phyloP scores from a whole-genome alignment of 2,797 vertebrate genomes.

The Gobio occitaniae region DNA sequence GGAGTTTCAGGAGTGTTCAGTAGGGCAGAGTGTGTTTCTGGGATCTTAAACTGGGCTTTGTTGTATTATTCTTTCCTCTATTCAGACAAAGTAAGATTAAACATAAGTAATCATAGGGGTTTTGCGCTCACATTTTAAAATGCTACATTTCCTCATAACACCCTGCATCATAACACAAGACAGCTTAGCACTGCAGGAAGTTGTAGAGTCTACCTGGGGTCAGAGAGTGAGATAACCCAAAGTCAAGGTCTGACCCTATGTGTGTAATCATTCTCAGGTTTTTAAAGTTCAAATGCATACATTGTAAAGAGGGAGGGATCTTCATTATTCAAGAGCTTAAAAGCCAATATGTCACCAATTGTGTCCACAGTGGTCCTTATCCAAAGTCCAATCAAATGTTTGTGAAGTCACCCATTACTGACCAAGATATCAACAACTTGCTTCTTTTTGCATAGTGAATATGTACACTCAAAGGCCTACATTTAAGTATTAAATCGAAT shows the following conservation, averaged over 20 bases:
- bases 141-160: not conserved
- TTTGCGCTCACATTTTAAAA: constrained; percentile 4
- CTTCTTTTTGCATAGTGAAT: not conserved
- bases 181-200: not conserved
- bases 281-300: constrained; percentile 40
- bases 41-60: constrained; percentile 19
- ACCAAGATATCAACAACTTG: not conserved
- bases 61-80: constrained; percentile 23
- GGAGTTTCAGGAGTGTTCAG: constrained; percentile 37
- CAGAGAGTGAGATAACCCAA: constrained; percentile 18
- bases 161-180: not conserved
- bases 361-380: constrained; percentile 28
- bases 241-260: constrained; percentile 15
- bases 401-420: constrained; percentile 11
- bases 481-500: not conserved
- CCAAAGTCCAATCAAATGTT: constrained; percentile 29
- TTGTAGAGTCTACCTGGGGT: not conserved
- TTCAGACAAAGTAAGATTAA: constrained; percentile 30
- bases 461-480: not conserved
- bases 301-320: constrained; percentile 3
- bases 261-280: constrained; percentile 9
- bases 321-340: constrained; percentile 36
- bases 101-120: constrained; percentile 20
- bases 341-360: constrained; percentile 47
- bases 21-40: constrained; percentile 11